Evolutionary conservation across 2,888 invertebrate genomes (phyloP).

Genomic region (Homarus gammarus): DNA sequence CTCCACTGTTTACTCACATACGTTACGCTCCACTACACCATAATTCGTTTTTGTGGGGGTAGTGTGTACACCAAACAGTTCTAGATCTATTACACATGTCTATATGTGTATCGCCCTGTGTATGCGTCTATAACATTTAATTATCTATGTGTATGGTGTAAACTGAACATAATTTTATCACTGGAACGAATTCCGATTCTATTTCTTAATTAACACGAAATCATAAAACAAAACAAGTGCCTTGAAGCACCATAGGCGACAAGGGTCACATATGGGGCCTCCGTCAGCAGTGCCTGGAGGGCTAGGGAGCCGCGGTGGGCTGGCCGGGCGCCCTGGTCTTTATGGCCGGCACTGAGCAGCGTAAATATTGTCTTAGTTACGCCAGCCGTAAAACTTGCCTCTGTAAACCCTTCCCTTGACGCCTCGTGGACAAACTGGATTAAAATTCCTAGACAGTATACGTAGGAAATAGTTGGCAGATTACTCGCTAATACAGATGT

Average conservation of each 20-base stretch:
- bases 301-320: background rate
- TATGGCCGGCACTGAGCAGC: conserved; percentile 32
- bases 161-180: too few relatives aligned
- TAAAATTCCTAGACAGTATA: background rate
- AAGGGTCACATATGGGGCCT: conserved; percentile 9
- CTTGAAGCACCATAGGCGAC: conserved; percentile 5
- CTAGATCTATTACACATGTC: too few relatives aligned
- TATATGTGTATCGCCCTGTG: too few relatives aligned
- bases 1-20: too few relatives aligned
- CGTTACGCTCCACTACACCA: too few relatives aligned
- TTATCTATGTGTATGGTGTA: too few relatives aligned
- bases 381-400: conserved; percentile 34
- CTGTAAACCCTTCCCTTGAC: conserved; percentile 29
- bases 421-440: background rate
- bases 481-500: background rate
- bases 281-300: conserved; percentile 1
- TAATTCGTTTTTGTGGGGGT: too few relatives aligned
- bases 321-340: conserved; percentile 9
- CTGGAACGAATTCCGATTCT: too few relatives aligned
- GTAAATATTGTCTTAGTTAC: conserved; percentile 55
- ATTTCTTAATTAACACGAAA: too few relatives aligned
- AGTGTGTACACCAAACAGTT: too few relatives aligned
- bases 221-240: too few relatives aligned
- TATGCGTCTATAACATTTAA: too few relatives aligned
- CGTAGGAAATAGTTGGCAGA: background rate